Percentiles rank a stretch among this genome's conserved stretches.
phyloP scores from a whole-genome alignment of 2,797 vertebrate genomes.

The Hypotaenidia philippensis region DNA sequence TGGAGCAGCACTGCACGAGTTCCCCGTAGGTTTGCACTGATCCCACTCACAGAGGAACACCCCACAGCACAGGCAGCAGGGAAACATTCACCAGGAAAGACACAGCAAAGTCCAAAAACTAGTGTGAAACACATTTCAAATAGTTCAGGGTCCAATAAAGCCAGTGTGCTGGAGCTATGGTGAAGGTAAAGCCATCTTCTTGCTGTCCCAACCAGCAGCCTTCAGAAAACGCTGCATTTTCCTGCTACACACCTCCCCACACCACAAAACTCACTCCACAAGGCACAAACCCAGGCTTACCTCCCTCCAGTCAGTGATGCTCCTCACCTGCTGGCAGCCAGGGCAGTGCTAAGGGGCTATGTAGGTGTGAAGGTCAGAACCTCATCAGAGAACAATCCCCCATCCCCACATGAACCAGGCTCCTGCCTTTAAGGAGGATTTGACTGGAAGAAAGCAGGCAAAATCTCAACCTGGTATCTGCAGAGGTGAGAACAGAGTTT shows the following conservation, averaged over 20 bases:
- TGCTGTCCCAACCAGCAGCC: background rate
- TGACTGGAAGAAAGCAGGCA: background rate
- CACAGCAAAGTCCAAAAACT: background rate
- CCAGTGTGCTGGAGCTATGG: fast-evolving
- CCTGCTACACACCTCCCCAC: fast-evolving
- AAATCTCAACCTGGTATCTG: background rate
- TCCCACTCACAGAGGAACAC: background rate
- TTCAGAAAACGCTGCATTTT: background rate
- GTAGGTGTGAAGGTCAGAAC: background rate
- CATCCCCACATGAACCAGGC: no score
- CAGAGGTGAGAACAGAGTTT: background rate
- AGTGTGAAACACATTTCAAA: background rate
- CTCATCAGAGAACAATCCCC: background rate
- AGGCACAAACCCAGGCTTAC: background rate
- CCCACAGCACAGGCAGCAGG: background rate
- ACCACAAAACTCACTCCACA: background rate
- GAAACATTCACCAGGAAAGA: background rate
- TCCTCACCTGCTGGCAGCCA: background rate
- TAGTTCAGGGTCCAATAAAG: background rate
- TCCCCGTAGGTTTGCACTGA: fast-evolving
- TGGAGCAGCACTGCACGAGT: fast-evolving
- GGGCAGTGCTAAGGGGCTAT: fast-evolving
- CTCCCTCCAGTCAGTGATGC: background rate
- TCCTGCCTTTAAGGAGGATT: background rate
- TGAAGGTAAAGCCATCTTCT: background rate